Conservation (phyloP, 1,140 invertebrate genomes). For the Harpegnathos saltator region DNA sequence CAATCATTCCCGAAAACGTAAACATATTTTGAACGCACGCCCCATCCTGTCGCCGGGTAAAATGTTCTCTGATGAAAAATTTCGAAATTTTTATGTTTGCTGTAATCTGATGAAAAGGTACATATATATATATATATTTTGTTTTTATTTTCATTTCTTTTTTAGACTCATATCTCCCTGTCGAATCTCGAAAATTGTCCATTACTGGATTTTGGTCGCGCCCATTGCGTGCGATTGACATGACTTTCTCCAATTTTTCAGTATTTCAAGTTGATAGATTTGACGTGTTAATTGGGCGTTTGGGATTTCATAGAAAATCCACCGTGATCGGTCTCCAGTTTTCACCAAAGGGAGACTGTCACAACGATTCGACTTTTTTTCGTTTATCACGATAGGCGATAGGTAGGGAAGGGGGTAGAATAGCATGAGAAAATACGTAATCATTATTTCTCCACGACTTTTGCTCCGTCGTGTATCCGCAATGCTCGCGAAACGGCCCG, state of each 20-base stretch:
- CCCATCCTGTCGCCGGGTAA: conserved; percentile 42
- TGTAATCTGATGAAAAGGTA: conserved; percentile 48
- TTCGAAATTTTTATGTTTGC: conserved; percentile 40
- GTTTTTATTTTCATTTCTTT: neutral
- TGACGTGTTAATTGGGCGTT: neutral
- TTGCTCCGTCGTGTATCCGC: too few relatives aligned
- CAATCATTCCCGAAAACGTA: conserved; percentile 61
- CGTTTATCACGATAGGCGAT: too few relatives aligned
- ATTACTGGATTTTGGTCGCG: neutral
- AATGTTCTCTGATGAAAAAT: conserved; percentile 48
- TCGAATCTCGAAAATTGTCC: neutral
- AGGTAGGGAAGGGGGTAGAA: too few relatives aligned
- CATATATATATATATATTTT: too few relatives aligned
- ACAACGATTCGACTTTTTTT: too few relatives aligned
- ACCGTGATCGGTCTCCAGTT: too few relatives aligned
- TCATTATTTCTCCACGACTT: too few relatives aligned
- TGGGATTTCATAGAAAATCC: too few relatives aligned
- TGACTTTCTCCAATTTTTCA: conserved; percentile 2
- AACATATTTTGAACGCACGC: conserved; percentile 55
- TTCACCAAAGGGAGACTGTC: too few relatives aligned
- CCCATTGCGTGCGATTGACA: neutral
- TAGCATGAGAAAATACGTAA: too few relatives aligned
- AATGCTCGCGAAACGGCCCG: too few relatives aligned
- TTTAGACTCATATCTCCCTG: neutral
- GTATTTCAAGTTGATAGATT: neutral